Base-by-base conservation (phyloP, 1,140 invertebrate genomes). In the Philotrypesis tridentata region DNA sequence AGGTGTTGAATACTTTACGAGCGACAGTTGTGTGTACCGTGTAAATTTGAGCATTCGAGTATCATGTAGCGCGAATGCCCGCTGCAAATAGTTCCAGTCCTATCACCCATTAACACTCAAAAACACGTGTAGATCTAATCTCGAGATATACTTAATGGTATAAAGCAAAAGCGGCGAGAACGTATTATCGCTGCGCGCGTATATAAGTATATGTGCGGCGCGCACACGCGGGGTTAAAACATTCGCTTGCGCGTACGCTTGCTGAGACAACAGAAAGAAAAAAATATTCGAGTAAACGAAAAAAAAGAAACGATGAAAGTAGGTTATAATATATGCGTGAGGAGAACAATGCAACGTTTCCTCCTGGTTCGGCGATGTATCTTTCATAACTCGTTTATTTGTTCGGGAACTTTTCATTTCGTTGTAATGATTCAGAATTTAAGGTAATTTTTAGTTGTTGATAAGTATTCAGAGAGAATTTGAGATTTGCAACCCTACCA, bases 91-190 rank as follows among this genome's bases (percentile, higher is more conserved):
- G 71, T 80, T 72, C 25, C 71, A 67, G 29, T 80, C 61, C 71
- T 68, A 63, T 43, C 33, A 65, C 37, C 21, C 29, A 72, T 23
- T n/a, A 48, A 43, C 78, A 43, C 31, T 40, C 68, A 27, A 25
- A 65, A 65, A 65, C 78, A 55, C 68, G 17, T 23, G 3, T 61
- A 73, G 55, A 73, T 72, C n/a, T 73, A 80, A 73, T 73, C 70
- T 65, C 37, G 37, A 79, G 40, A 73, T 80, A 74, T 74, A 80
- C 71, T 80, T 80, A 67, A 80, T 14, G 70, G 27, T 33, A 48
- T 33, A 75, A 81, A 8, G 3, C 48, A 27, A 31, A 81, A 40
- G 14, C 67, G 71, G 21, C 27, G n/a, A 40, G 40, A n/a, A 55
- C 23, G 71, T 55, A 55, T 55, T 55, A 55, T 55, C 48, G 48